A percentile compares a stretch with the other conserved stretches of the same genome.
These are phyloP conservation scores for Dynastes grantii DNA, from an alignment of 2,888 invertebrate genomes.

Conservation along the genomic window DNA sequence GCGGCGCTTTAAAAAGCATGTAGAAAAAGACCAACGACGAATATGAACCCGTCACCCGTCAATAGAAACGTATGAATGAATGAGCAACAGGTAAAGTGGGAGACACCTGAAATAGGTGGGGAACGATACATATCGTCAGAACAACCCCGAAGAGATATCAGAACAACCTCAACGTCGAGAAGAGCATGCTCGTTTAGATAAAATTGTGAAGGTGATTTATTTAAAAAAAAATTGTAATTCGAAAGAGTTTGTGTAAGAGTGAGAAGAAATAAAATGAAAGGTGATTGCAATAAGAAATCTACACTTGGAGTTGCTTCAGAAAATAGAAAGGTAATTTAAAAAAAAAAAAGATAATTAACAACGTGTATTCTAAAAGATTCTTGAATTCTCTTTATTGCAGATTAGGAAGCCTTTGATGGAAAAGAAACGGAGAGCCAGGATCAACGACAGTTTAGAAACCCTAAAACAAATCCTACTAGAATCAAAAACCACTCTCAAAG, in stretches of 20 bases:
- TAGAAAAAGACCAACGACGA: no score
- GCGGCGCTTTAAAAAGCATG: not conserved
- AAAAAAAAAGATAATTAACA: no score
- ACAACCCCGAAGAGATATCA: slow-evolving; percentile 49
- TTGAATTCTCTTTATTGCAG: slow-evolving; percentile 54
- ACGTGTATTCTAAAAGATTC: not conserved
- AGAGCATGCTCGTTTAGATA: slow-evolving; percentile 21
- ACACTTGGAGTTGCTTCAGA: slow-evolving; percentile 60
- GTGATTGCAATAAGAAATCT: slow-evolving; percentile 4
- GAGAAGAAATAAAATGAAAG: not conserved
- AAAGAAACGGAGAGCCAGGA: slow-evolving; percentile 72
- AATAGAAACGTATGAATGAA: slow-evolving; percentile 39
- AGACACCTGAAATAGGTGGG: slow-evolving; percentile 56
- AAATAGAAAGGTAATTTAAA: slow-evolving; percentile 64
- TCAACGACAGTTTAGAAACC: slow-evolving; percentile 73
- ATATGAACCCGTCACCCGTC: no score
- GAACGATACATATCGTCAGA: slow-evolving; percentile 54
- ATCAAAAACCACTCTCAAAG: slow-evolving; percentile 66
- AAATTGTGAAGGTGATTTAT: no score
- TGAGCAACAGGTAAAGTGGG: slow-evolving; percentile 54
- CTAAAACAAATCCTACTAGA: slow-evolving; percentile 72
- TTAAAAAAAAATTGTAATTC: no score
- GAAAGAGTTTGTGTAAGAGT: not conserved
- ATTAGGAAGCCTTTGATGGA: slow-evolving; percentile 74
- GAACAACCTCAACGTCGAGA: slow-evolving; percentile 25